These are phyloP conservation scores for Papilio polyxenes DNA, from an alignment of 1,140 invertebrate species.

Conservation along the genomic window DNA sequence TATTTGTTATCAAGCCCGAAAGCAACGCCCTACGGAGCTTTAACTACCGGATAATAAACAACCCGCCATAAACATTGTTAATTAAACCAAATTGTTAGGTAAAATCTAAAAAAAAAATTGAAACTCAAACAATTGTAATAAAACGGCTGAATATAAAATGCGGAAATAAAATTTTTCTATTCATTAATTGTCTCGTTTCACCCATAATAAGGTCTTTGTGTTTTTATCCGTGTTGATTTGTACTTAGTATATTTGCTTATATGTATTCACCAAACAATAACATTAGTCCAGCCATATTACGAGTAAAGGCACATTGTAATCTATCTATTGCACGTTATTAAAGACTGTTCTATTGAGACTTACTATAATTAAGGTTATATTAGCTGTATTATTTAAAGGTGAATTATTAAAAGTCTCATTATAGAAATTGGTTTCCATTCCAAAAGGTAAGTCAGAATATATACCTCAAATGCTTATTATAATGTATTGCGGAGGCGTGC, in stretches of 20 bases:
- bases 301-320: too few relatives aligned
- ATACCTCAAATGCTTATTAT: background rate
- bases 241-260: too few relatives aligned
- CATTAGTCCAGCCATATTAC: too few relatives aligned
- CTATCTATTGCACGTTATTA: too few relatives aligned
- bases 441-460: background rate
- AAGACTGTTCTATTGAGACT: background rate
- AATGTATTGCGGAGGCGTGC: slow-evolving; percentile 2
- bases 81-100: slow-evolving; percentile 42
- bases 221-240: too few relatives aligned
- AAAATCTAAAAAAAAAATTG: slow-evolving; percentile 14
- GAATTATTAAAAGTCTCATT: slow-evolving; percentile 1
- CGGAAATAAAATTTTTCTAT: too few relatives aligned
- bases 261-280: too few relatives aligned
- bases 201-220: too few relatives aligned
- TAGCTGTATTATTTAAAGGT: background rate
- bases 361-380: background rate
- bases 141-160: background rate
- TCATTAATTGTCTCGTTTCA: too few relatives aligned
- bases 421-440: background rate
- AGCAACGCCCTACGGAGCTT: slow-evolving; percentile 49
- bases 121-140: background rate
- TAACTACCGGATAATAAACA: slow-evolving; percentile 65
- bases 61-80: slow-evolving; percentile 55
- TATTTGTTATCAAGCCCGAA: slow-evolving; percentile 53